phyloP scores from a whole-genome alignment of 2,113 vertebrate genomes.

The Clupea harengus region DNA sequence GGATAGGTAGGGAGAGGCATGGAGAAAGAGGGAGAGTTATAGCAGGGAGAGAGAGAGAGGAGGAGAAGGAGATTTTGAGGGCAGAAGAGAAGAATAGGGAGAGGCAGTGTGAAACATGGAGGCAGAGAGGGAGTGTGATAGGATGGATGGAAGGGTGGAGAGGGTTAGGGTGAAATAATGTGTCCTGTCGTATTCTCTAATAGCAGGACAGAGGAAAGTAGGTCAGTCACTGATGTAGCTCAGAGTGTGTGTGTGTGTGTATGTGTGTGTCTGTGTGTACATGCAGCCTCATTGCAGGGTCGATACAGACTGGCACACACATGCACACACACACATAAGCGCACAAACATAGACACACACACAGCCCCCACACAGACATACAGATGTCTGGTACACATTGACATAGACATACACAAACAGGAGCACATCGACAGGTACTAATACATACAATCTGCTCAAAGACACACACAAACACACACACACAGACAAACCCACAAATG shows the following conservation, averaged over 20 bases:
- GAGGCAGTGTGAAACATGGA: neutral
- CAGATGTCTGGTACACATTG: no score
- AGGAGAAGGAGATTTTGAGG: no score
- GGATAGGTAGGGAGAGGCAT: neutral
- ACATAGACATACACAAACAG: neutral
- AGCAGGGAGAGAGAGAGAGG: neutral
- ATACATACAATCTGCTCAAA: neutral
- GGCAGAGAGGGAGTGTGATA: neutral
- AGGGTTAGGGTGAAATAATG: slow-evolving; percentile 29
- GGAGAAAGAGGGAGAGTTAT: neutral
- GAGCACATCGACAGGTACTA: neutral
- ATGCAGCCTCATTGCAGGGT: neutral
- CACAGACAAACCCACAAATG: neutral
- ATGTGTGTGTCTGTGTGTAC: neutral
- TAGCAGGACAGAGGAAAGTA: slow-evolving; percentile 37
- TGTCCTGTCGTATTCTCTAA: slow-evolving; percentile 25
- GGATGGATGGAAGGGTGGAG: neutral
- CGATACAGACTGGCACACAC: slow-evolving; percentile 3
- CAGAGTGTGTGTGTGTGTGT: neutral
- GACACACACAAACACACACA: neutral
- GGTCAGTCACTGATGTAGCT: slow-evolving; percentile 41
- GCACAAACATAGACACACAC: neutral
- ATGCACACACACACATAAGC: slow-evolving; percentile 6
- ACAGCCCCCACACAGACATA: neutral
- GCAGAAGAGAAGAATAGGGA: neutral